These are phyloP conservation scores for Mormyrus proboscirostris DNA, from an alignment of 2,797 vertebrate species.

Conservation along the genomic window DNA sequence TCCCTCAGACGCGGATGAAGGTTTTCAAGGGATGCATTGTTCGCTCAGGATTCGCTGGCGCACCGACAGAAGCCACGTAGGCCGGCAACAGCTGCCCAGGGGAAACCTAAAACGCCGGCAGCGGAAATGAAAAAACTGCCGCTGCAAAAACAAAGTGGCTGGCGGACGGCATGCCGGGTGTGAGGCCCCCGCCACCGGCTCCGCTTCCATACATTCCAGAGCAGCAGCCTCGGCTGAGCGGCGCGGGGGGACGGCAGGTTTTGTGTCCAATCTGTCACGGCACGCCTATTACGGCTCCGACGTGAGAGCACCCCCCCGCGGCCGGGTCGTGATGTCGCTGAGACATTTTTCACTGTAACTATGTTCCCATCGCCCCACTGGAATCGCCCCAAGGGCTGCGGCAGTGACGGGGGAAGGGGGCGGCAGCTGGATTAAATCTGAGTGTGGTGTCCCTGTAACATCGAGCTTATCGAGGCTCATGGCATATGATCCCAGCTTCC, in stretches of 20 bases:
- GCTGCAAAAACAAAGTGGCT: not conserved
- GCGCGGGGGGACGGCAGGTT: not conserved
- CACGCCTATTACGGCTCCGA: not conserved
- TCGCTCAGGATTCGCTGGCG: not conserved
- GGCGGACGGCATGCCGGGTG: not conserved
- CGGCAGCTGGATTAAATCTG: not conserved
- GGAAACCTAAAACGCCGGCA: not conserved
- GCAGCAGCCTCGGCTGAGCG: not conserved
- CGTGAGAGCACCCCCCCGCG: not conserved
- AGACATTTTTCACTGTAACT: not conserved
- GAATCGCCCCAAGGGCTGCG: not conserved
- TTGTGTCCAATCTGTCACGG: not conserved
- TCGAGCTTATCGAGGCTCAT: not conserved
- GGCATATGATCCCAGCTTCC: not conserved
- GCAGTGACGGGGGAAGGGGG: not conserved
- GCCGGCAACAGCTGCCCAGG: not conserved
- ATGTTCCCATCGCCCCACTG: not conserved
- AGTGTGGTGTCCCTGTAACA: not conserved
- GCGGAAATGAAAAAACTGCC: not conserved
- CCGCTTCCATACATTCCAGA: not conserved
- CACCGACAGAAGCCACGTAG: not conserved
- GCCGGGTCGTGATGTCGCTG: not conserved
- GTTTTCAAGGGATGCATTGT: conserved; percentile 9
- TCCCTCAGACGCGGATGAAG: not conserved
- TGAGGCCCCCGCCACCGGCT: not conserved